These are phyloP conservation scores for Bombylius discolor DNA, from an alignment of 2,888 invertebrate genomes.

Conservation along the genomic window DNA sequence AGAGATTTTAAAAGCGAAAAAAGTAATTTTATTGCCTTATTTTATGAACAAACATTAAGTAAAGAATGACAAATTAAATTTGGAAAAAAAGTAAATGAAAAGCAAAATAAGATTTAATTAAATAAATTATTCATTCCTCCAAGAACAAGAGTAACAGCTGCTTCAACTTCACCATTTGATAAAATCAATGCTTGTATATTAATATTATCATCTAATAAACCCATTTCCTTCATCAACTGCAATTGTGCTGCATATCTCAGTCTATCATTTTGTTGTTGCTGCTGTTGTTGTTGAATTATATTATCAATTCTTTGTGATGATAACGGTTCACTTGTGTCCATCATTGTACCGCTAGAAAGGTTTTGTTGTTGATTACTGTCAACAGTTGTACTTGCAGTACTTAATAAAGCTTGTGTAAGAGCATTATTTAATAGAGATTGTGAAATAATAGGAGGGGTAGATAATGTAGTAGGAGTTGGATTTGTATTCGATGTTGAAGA, in stretches of 20 bases:
- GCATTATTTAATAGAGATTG: slow-evolving; percentile 66
- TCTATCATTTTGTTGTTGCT: slow-evolving; percentile 1
- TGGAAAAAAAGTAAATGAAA: no score
- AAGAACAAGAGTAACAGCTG: slow-evolving; percentile 81
- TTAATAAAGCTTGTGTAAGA: slow-evolving; percentile 52
- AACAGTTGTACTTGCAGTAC: slow-evolving; percentile 15
- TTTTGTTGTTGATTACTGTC: slow-evolving; percentile 4
- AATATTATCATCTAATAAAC: slow-evolving; percentile 67
- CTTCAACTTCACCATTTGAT: slow-evolving; percentile 69
- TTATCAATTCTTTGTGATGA: neutral
- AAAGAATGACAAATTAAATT: no score
- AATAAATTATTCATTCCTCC: neutral
- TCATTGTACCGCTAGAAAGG: slow-evolving; percentile 12
- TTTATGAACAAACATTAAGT: no score
- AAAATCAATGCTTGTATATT: slow-evolving; percentile 76
- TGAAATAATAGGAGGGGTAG: slow-evolving; percentile 43
- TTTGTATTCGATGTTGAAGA: neutral
- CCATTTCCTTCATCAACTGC: slow-evolving; percentile 81
- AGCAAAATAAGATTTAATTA: neutral
- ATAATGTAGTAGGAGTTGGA: neutral
- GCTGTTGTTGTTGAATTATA: neutral
- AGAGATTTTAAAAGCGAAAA: no score
- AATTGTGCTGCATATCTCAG: slow-evolving; percentile 44
- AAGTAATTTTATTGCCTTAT: no score
- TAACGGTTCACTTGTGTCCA: slow-evolving; percentile 19